Evolutionary conservation across 2,888 invertebrate species (phyloP), one percentile per base, ranked within the genome.

Genomic region (Drosophila pegasa): DNA sequence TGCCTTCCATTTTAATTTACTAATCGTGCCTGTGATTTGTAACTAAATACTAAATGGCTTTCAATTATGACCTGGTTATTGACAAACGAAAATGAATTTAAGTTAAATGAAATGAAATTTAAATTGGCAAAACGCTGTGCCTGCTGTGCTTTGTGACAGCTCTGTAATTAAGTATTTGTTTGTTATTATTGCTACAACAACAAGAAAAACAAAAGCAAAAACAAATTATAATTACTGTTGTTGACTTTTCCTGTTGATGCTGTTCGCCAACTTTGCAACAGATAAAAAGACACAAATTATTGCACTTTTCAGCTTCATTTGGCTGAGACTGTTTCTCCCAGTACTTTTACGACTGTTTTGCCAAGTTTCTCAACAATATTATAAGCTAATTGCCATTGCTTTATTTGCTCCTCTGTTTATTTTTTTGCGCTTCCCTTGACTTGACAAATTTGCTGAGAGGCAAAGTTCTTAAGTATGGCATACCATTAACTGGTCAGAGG

Each of bases 251-350:
- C 20, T 62, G 37, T 25, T 38, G 62, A 52, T 73, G 68, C 40
- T 71, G 54, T 33, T 18, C n/a, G 20, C 37, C 47, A 55, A 37
- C 61, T 38, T 38, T 56, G 52, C 29, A 9, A 16, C 54, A 52
- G 68, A 80, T 71, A 85, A 79, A 82, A 51, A 47, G 50, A 40
- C 51, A 16, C 55, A 71, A 71, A 75, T 79, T 71, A 79, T 79
- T 76, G 61, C 62, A 69, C 37, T 80, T 86, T 67, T 67, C 58
- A 58, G 58, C 63, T 63, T 35, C 56, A 77, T 64, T 85, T 72
- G 55, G 56, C 43, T 20, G 27, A 18, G 45, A 40, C 51, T 63
- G 25, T 58, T 58, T 43, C 10, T 37, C 45, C 9, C 31, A 41
- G 40, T 25, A 48, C 18, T 60, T 63, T 74, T 63, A 71, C 38